Percentiles rank a stretch among this genome's conserved stretches.
These are phyloP conservation scores for Nasonia vitripennis DNA, from an alignment of 1,140 invertebrate species.

Conservation along the genomic window DNA sequence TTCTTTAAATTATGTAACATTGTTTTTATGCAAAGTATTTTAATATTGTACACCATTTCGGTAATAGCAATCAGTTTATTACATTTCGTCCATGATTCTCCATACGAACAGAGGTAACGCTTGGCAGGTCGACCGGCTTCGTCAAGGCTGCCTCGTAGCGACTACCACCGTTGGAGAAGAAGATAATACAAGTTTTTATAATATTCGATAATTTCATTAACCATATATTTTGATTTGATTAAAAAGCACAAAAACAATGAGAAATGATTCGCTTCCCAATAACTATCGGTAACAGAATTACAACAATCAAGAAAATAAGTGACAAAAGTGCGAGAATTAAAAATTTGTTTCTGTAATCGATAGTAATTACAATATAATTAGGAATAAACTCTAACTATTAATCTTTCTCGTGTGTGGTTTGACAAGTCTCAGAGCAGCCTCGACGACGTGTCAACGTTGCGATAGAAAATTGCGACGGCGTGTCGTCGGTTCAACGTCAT, in stretches of 20 bases:
- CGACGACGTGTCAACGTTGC: conserved; percentile 49
- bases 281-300: conserved; percentile 42
- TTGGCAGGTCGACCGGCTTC: conserved; percentile 45
- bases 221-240: conserved; percentile 39
- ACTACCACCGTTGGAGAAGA: conserved; percentile 31
- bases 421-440: conserved; percentile 52
- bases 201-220: conserved; percentile 38
- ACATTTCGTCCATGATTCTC: conserved; percentile 53
- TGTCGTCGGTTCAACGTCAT: conserved; percentile 57
- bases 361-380: conserved; percentile 28
- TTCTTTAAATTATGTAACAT: conserved; percentile 54
- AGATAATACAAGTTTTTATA: conserved; percentile 22
- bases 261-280: conserved; percentile 37
- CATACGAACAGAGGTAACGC: conserved; percentile 37
- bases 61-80: conserved; percentile 51
- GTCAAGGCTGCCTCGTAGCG: conserved; percentile 45
- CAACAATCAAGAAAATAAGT: conserved; percentile 39
- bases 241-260: conserved; percentile 51
- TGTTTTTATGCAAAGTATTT: conserved; percentile 53
- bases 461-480: conserved; percentile 54
- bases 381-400: conserved; percentile 47
- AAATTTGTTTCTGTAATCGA: conserved; percentile 41
- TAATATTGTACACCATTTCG: conserved; percentile 51
- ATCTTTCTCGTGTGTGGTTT: conserved; percentile 32
- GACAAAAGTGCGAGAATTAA: conserved; percentile 35